Conservation (phyloP, 2,888 invertebrate genomes). For the Unio pictorum region DNA sequence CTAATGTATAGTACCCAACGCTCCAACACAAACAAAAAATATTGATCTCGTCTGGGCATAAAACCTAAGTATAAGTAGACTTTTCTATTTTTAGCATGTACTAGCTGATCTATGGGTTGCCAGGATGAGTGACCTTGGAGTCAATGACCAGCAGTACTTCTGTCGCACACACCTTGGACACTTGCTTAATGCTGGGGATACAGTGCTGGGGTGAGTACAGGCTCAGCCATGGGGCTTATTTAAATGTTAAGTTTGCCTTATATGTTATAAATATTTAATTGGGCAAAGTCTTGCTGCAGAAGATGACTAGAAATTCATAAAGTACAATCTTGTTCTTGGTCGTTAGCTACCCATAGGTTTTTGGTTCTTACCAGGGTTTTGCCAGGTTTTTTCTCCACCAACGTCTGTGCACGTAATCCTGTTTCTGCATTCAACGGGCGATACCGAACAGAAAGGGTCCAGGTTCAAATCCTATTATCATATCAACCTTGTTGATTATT, state of each 20-base stretch:
- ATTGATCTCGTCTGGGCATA: not conserved
- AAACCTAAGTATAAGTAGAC: not conserved
- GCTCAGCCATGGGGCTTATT: too few species aligned
- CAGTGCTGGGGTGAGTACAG: conserved; percentile 85
- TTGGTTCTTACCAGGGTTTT: too few species aligned
- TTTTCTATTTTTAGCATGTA: conserved; percentile 77
- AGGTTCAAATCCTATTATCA: too few species aligned
- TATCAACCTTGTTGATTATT: too few species aligned
- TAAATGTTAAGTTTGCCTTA: not conserved
- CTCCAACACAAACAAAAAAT: not conserved
- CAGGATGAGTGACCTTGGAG: conserved; percentile 82
- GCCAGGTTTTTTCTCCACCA: too few species aligned
- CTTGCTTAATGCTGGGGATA: conserved; percentile 92
- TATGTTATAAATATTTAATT: too few species aligned
- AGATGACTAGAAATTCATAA: too few species aligned
- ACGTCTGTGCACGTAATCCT: too few species aligned
- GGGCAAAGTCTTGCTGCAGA: not conserved
- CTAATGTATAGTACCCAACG: not conserved
- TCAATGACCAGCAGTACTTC: conserved; percentile 84
- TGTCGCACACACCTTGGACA: conserved; percentile 95
- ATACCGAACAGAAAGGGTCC: too few species aligned
- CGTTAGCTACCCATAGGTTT: too few species aligned
- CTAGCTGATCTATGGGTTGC: conserved; percentile 96
- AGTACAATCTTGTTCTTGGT: too few species aligned
- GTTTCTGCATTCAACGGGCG: too few species aligned